Base-by-base conservation (phyloP, 2,797 vertebrate genomes). In the Coregonus suidteri region DNA sequence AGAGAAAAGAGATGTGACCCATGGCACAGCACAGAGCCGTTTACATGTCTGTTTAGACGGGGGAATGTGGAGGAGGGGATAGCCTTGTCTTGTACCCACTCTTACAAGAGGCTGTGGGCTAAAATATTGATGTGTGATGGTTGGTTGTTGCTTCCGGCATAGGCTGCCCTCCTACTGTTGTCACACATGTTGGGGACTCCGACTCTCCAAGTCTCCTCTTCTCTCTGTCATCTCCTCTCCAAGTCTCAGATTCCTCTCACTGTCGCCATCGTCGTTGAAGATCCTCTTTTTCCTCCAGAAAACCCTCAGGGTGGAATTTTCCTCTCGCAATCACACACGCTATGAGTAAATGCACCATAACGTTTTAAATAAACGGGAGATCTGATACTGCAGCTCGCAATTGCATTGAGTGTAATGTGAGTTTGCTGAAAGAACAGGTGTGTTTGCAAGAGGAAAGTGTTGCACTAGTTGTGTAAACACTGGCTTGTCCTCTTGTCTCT, bases 71-170 rank as follows among this genome's bases (percentile, higher is more conserved):
- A 59, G 56, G 62, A 4, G 11, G 30, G 64, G 41, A 47, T 9
- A 47, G 3, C 41, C 9, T 47, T 11, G 41, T 30, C 65, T 15
- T 34, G 35, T 77, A 35, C 35, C 53, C 34, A 62, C 34, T 11
- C 71, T 53, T 7, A 31, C 66, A 7, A 13, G 20, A 75, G 54
- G 67, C 67, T 47, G 18, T 31, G 31, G 72, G 66, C 25, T 79
- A 31, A 75, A 79, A 79, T 75, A 79, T 79, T 79, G 53, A 79
- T 75, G 67, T 41, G 67, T 69, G 54, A 31, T 56, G 66, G 47
- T 20, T 11, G 56, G 35, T 75, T 53, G n/a, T 4, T 11, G 53
- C 66, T 51, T 15, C 51, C 35, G n/a, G 25, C 74, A 66, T 14
- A 37, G 9, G 53, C 41, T 16, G 71, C 47, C 34, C 35, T 67